Conservation (phyloP, 2,888 invertebrate species). For the Ptychoptera albimana region DNA sequence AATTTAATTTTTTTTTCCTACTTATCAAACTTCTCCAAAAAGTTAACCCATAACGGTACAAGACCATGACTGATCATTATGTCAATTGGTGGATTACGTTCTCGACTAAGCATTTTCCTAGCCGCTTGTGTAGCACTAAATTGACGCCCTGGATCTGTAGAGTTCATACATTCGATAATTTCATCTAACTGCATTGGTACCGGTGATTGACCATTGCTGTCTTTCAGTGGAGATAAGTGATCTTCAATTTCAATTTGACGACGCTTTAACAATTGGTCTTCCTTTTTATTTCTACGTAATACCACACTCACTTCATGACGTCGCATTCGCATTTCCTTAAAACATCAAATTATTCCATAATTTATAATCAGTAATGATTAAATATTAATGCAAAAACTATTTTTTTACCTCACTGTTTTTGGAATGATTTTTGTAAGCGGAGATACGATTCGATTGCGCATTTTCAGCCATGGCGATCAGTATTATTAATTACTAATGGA, state of each 20-base stretch:
- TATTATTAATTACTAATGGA: too few species aligned
- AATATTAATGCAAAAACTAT: too few species aligned
- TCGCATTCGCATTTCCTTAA: conserved; percentile 54
- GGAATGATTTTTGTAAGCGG: conserved; percentile 63
- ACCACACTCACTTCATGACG: conserved; percentile 81
- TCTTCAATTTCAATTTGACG: conserved; percentile 56
- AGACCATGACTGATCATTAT: conserved; percentile 69
- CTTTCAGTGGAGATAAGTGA: conserved; percentile 32
- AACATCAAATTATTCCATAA: not conserved
- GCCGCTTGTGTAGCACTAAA: conserved; percentile 65
- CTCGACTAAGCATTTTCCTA: conserved; percentile 73
- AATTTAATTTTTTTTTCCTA: conserved; percentile 27
- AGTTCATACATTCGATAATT: conserved; percentile 55
- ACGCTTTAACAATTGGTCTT: conserved; percentile 83
- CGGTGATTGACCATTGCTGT: conserved; percentile 29
- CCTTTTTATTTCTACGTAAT: conserved; percentile 81
- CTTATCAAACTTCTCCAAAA: conserved; percentile 55
- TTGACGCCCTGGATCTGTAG: conserved; percentile 42
- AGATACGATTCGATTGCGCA: conserved; percentile 38
- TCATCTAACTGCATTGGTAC: conserved; percentile 46
- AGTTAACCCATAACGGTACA: conserved; percentile 66
- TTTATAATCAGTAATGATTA: not conserved
- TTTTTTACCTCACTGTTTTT: conserved; percentile 52
- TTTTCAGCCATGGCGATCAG: conserved; percentile 40
- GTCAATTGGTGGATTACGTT: conserved; percentile 83